Conservation (phyloP, 2,888 invertebrate species). For the Cybosia mesomella region DNA sequence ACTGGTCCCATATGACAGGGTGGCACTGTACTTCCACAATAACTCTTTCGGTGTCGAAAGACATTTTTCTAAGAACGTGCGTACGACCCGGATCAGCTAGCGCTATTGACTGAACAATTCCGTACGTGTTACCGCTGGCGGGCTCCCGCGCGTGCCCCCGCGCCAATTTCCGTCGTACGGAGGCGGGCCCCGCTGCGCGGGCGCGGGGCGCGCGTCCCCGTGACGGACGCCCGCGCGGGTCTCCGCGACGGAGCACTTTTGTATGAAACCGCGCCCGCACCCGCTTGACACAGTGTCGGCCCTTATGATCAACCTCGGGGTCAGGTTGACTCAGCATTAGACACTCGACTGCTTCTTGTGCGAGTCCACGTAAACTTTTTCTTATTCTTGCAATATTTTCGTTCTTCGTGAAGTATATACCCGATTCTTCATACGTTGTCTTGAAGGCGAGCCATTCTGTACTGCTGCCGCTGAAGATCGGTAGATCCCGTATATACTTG, state of each 20-base stretch:
- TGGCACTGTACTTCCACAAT: slow-evolving; percentile 43
- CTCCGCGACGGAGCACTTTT: slow-evolving; percentile 41
- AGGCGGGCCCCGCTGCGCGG: slow-evolving; percentile 32
- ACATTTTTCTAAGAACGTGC: slow-evolving; percentile 40
- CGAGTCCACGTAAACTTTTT: too few species aligned
- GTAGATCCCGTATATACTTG: too few species aligned
- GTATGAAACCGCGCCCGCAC: too few species aligned
- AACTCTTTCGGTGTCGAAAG: slow-evolving; percentile 42
- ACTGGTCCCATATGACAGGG: slow-evolving; percentile 40
- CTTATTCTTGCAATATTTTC: too few species aligned
- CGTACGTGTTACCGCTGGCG: slow-evolving; percentile 37
- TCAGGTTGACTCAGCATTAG: too few species aligned
- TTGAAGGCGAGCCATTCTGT: too few species aligned
- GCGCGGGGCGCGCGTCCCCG: slow-evolving; percentile 32
- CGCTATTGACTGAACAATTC: slow-evolving; percentile 14
- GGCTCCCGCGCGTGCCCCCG: slow-evolving; percentile 39
- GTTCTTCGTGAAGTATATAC: too few species aligned
- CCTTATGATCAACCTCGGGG: too few species aligned
- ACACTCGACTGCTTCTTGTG: too few species aligned
- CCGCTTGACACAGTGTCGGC: too few species aligned
- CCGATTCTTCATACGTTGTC: too few species aligned
- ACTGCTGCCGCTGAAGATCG: too few species aligned
- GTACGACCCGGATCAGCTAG: slow-evolving; percentile 35
- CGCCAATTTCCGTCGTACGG: slow-evolving; percentile 37
- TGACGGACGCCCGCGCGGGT: slow-evolving; percentile 40